Conservation (phyloP, 2,113 vertebrate species). For the Ophiodon elongatus region DNA sequence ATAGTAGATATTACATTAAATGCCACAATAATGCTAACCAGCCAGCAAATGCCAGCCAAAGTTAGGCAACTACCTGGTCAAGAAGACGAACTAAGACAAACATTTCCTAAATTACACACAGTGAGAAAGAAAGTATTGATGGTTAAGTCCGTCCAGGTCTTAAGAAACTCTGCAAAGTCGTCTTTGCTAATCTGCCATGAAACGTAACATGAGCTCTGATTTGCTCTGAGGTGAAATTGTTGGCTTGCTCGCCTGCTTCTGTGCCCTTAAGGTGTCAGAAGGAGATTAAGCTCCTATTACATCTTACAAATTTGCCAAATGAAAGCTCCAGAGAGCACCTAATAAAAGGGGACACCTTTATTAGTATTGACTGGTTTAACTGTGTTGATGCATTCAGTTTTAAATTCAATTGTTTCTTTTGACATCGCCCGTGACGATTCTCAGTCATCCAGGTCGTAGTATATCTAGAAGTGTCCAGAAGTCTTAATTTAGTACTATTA, state of each 20-base stretch:
- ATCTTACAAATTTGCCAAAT: background rate
- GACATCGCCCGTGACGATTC: background rate
- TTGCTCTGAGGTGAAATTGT: background rate
- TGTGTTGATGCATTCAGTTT: background rate
- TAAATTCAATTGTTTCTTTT: background rate
- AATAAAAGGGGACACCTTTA: background rate
- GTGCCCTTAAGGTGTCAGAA: constrained; percentile 3
- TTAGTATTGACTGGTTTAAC: background rate
- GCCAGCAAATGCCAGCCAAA: background rate
- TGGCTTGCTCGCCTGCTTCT: background rate
- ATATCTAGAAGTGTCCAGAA: background rate
- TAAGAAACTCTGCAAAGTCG: background rate
- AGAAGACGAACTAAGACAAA: background rate
- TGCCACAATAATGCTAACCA: background rate
- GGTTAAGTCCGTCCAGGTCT: background rate
- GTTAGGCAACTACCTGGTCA: background rate
- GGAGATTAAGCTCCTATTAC: constrained; percentile 3
- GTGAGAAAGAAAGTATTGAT: background rate
- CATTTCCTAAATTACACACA: background rate
- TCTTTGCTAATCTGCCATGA: constrained; percentile 2
- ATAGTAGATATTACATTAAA: background rate
- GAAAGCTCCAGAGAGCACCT: background rate
- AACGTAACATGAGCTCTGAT: constrained; percentile 10
- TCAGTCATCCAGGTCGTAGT: background rate
- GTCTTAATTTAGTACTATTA: too few species aligned